Percentiles rank a stretch among this genome's conserved stretches.
Conservation (phyloP, 2,797 vertebrate species). For the Dryobates pubescens region DNA sequence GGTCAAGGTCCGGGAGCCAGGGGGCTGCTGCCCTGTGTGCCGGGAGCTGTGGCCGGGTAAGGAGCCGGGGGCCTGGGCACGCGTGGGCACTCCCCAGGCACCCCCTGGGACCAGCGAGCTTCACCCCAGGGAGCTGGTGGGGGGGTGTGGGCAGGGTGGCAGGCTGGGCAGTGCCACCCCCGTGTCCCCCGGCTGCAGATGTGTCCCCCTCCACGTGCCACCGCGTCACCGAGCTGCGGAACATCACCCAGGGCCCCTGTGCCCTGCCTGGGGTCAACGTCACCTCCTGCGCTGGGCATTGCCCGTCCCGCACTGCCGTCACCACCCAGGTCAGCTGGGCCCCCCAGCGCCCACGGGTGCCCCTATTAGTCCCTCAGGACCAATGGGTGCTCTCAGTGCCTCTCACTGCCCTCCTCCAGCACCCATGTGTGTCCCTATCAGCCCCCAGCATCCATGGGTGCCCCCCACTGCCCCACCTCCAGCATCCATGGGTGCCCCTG, state of each 20-base stretch:
- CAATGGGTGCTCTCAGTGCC: too few species aligned
- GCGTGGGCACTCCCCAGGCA: background rate
- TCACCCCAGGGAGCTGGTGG: background rate
- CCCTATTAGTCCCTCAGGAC: too few species aligned
- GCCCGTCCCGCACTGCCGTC: background rate
- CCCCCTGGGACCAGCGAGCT: background rate
- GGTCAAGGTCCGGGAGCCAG: background rate
- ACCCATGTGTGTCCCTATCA: too few species aligned
- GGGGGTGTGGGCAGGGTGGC: too few species aligned
- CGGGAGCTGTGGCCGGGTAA: background rate
- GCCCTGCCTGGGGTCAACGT: background rate
- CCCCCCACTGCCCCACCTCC: too few species aligned
- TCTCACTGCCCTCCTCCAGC: too few species aligned
- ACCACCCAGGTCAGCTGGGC: background rate
- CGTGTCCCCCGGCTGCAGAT: background rate
- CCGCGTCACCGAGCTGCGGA: background rate
- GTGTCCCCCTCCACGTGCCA: background rate
- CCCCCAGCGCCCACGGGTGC: background rate
- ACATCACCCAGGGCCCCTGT: background rate
- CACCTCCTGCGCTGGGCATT: background rate
- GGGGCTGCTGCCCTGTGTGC: background rate
- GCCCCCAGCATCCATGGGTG: too few species aligned
- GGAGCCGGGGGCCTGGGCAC: background rate
- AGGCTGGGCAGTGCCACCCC: background rate
- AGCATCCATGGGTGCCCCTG: too few species aligned